These are phyloP conservation scores for Caenorhabditis sp. DNA, from an alignment of 2,888 invertebrate species.

Conservation along the genomic window DNA sequence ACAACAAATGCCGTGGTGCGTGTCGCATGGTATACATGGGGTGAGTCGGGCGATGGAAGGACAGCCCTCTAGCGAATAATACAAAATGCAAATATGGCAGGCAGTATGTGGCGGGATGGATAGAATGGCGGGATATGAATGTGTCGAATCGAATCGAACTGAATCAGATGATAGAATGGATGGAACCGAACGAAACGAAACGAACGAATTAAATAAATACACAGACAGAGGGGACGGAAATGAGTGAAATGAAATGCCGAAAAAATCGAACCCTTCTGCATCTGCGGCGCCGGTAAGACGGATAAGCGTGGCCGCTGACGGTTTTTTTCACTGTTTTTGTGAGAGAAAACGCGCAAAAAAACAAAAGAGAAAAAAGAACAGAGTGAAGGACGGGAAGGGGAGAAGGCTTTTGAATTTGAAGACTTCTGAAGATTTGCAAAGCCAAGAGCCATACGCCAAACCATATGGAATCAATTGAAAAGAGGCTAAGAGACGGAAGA, in stretches of 20 bases:
- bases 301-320: constrained; percentile 18
- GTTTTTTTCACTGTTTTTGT: constrained; percentile 10
- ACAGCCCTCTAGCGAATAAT: constrained; percentile 49
- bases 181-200: too few species aligned
- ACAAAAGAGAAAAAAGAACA: constrained; percentile 8
- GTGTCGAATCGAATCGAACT: not conserved
- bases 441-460: constrained; percentile 4
- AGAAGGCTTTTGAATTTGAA: too few species aligned
- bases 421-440: constrained; percentile 37
- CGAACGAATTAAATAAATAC: too few species aligned
- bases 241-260: too few species aligned
- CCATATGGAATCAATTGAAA: constrained; percentile 62
- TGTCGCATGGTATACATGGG: constrained; percentile 56
- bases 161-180: too few species aligned
- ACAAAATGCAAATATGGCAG: constrained; percentile 57
- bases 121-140: constrained; percentile 19
- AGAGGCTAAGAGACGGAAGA: constrained; percentile 27
- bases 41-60: constrained; percentile 22
- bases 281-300: constrained; percentile 28
- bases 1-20: constrained; percentile 35
- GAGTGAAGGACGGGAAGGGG: constrained; percentile 3
- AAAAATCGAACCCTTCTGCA: too few species aligned
- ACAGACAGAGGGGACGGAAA: too few species aligned
- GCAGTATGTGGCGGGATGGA: too few species aligned
- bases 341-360: not conserved